phyloP scores from a whole-genome alignment of 2,797 vertebrate genomes.

The Lutra lutra region DNA sequence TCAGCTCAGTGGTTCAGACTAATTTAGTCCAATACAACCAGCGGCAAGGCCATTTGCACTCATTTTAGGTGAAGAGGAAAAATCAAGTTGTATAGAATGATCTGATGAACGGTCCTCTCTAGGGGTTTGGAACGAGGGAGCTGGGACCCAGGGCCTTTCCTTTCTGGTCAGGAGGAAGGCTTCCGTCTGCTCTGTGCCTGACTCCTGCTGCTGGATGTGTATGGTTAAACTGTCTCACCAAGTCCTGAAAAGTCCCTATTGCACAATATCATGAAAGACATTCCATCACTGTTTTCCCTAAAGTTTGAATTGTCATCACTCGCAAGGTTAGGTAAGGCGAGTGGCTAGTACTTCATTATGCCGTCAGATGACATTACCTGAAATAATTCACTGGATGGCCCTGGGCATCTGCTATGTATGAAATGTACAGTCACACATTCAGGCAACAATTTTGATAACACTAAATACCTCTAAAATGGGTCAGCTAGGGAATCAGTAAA shows the following conservation, averaged over 20 bases:
- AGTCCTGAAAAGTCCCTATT: constrained; percentile 23
- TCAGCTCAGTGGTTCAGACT: neutral
- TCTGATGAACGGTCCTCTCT: neutral
- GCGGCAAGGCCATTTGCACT: neutral
- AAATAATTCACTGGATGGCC: neutral
- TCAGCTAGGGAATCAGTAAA: neutral
- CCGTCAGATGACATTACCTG: constrained; percentile 13
- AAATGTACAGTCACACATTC: neutral
- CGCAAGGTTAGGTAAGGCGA: constrained; percentile 27
- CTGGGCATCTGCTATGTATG: neutral
- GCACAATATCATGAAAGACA: constrained; percentile 53
- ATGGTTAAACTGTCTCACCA: neutral
- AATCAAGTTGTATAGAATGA: neutral
- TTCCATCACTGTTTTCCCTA: constrained; percentile 42
- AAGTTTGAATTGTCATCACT: neutral
- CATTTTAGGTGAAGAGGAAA: neutral
- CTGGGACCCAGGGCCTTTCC: neutral
- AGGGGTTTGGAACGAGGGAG: neutral
- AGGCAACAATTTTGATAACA: neutral
- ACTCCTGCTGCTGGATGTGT: neutral
- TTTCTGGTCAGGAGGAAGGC: neutral
- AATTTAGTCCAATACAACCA: no score
- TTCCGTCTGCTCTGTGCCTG: neutral
- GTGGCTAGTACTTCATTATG: constrained; percentile 68
- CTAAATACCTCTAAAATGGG: neutral